These are phyloP conservation scores for Teleogryllus occipitalis DNA, from an alignment of 1,140 invertebrate species.

Conservation along the genomic window DNA sequence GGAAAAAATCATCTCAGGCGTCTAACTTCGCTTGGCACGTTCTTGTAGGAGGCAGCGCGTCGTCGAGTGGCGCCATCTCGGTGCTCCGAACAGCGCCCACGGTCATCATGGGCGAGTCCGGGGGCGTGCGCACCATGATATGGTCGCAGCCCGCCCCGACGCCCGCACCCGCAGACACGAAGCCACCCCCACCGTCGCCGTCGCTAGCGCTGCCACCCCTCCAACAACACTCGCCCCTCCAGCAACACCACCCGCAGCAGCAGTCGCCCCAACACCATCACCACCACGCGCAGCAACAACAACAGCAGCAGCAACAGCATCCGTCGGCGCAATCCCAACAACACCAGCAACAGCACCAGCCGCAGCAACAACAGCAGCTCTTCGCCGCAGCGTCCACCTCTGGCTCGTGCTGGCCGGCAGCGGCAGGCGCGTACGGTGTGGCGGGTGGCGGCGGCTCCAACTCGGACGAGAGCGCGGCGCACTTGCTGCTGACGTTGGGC, in stretches of 20 bases:
- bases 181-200: too few relatives aligned
- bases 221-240: constrained; percentile 19
- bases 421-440: constrained; percentile 35
- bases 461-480: constrained; percentile 66
- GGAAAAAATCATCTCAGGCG: too few relatives aligned
- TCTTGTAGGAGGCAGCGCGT: neutral
- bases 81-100: constrained; percentile 66
- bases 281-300: neutral
- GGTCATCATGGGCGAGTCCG: constrained; percentile 83
- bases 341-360: neutral
- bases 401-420: constrained; percentile 7
- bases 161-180: too few relatives aligned
- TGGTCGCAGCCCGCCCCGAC: constrained; percentile 59
- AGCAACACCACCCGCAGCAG: constrained; percentile 26
- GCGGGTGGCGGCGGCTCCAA: too few relatives aligned
- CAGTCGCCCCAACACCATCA: constrained; percentile 24
- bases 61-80: constrained; percentile 7
- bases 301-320: neutral
- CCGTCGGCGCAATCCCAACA: neutral
- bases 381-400: neutral
- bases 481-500: constrained; percentile 71
- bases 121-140: constrained; percentile 84
- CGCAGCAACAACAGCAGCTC: neutral
- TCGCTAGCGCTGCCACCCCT: constrained; percentile 5
- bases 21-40: neutral